These are phyloP conservation scores for Schlechtendalia chinensis DNA, from an alignment of 1,140 invertebrate genomes.

Conservation along the genomic window DNA sequence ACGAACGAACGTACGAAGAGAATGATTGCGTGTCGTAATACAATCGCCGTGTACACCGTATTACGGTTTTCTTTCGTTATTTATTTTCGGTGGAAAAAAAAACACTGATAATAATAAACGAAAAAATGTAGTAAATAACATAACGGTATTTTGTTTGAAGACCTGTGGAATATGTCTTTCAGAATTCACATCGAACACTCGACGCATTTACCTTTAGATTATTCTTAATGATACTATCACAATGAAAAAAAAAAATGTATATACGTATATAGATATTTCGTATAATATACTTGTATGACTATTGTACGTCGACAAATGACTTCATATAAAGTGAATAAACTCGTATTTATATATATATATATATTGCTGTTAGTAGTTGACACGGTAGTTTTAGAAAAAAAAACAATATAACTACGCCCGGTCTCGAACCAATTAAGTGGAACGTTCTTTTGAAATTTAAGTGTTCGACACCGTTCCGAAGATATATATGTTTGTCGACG, in stretches of 20 bases:
- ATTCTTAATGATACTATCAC: constrained; percentile 8
- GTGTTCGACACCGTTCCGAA: no score
- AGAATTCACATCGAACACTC: not conserved
- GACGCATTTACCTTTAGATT: constrained; percentile 19
- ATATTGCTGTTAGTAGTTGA: not conserved
- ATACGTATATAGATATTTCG: no score
- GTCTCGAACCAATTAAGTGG: not conserved
- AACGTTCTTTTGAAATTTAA: no score
- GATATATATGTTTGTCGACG: no score
- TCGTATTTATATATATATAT: no score
- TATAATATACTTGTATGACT: not conserved
- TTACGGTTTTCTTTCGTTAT: no score
- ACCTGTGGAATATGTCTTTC: constrained; percentile 34
- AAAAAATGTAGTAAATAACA: not conserved
- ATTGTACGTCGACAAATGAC: constrained; percentile 11
- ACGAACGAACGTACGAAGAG: no score
- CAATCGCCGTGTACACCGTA: no score
- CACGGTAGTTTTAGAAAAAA: not conserved
- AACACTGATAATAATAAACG: no score
- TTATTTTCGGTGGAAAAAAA: no score
- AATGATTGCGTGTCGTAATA: no score
- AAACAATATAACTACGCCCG: not conserved
- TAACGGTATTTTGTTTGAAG: not conserved
- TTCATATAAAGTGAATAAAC: not conserved
- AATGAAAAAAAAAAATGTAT: constrained; percentile 18